Percentiles rank a stretch among this genome's conserved stretches.
Conservation (phyloP, 2,113 vertebrate genomes). For the Alaudala cheleensis region DNA sequence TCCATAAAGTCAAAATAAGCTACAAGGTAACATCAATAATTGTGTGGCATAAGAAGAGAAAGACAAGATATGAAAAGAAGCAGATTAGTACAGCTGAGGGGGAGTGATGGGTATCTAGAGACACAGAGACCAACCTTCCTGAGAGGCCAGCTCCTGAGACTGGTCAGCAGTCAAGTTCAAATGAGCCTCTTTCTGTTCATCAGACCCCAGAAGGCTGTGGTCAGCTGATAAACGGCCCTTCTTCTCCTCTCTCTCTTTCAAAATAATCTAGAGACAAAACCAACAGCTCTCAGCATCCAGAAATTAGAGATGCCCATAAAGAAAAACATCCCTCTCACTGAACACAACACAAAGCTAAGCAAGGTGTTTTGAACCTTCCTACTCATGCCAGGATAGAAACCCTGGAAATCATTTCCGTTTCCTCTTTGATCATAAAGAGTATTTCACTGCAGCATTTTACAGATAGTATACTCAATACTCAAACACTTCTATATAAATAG, state of each 20-base stretch:
- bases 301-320: neutral
- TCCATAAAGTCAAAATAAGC: neutral
- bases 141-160: slow-evolving; percentile 85
- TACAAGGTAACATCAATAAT: neutral
- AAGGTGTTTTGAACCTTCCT: neutral
- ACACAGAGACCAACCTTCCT: slow-evolving; percentile 81
- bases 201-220: slow-evolving; percentile 78
- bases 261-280: slow-evolving; percentile 84
- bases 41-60: neutral
- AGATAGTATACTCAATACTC: neutral
- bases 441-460: neutral
- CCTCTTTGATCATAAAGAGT: neutral
- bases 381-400: neutral
- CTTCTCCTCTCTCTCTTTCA: slow-evolving; percentile 97
- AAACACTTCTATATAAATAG: neutral
- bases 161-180: slow-evolving; percentile 84
- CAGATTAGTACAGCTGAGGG: neutral
- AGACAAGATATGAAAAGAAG: neutral
- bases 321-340: neutral
- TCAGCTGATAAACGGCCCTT: slow-evolving; percentile 89
- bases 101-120: neutral
- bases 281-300: slow-evolving; percentile 14
- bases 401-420: neutral
- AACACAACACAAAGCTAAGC: neutral
- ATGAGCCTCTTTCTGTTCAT: slow-evolving; percentile 83